A percentile compares a stretch with the other conserved stretches of the same genome.
Conservation (phyloP, 2,888 invertebrate species). For the Mimachlamys varia region DNA sequence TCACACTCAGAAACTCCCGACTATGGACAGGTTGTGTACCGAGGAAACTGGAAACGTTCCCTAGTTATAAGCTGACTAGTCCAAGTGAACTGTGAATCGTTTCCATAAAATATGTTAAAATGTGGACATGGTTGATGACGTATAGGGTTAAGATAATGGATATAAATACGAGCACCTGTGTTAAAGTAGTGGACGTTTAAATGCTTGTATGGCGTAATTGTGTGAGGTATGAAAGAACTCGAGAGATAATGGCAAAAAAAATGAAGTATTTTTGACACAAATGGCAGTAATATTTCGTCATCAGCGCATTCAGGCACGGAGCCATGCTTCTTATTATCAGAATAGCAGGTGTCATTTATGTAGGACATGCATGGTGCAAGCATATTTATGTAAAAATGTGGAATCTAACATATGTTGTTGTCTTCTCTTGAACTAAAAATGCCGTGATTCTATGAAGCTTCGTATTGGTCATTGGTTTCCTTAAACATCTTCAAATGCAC, state of each 20-base stretch:
- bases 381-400: neutral
- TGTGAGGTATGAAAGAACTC: constrained; percentile 1
- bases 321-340: neutral
- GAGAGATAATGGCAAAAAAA: neutral
- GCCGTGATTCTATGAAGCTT: no score
- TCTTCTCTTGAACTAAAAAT: neutral
- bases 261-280: neutral
- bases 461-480: no score
- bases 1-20: no score
- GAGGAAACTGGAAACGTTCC: neutral
- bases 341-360: neutral
- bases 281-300: neutral
- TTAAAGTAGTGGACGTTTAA: neutral
- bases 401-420: neutral
- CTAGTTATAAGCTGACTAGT: neutral
- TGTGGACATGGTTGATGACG: constrained; percentile 5
- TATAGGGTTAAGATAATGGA: neutral
- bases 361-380: neutral
- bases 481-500: neutral
- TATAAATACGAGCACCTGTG: constrained; percentile 11
- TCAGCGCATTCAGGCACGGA: neutral
- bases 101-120: constrained; percentile 19
- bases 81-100: neutral
- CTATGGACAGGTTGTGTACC: no score
- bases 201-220: neutral